phyloP scores from a whole-genome alignment of 2,797 vertebrate genomes.

The Aselliscus stoliczkanus region DNA sequence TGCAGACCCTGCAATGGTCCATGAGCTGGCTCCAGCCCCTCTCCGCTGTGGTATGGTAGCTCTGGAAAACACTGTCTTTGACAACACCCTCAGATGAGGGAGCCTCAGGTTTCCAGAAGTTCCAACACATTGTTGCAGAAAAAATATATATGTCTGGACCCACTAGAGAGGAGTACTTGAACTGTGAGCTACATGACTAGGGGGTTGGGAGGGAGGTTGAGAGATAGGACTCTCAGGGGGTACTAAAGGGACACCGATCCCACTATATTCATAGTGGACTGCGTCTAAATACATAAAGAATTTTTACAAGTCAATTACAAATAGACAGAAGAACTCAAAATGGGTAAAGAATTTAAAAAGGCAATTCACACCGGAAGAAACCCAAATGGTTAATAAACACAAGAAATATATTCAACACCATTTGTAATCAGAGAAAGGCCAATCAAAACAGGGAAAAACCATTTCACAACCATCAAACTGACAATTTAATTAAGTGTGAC shows the following conservation, averaged over 20 bases:
- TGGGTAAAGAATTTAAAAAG: neutral
- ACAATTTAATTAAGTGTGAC: neutral
- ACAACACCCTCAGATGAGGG: neutral
- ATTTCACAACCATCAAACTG: neutral
- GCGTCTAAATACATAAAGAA: neutral
- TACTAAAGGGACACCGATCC: neutral
- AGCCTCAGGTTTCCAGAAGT: neutral
- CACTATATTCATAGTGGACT: neutral
- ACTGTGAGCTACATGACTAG: neutral
- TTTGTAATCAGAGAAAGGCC: neutral
- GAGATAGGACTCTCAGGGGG: neutral
- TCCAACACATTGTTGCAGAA: neutral
- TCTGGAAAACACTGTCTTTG: neutral
- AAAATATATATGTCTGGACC: neutral
- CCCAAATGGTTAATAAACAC: neutral
- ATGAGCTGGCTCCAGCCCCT: neutral
- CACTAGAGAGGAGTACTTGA: neutral
- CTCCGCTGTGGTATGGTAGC: neutral
- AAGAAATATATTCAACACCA: neutral
- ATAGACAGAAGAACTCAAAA: neutral
- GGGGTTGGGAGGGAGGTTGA: neutral
- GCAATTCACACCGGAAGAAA: neutral
- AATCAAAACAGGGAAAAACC: slow-evolving; percentile 11
- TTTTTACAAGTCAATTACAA: neutral
- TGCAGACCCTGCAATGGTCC: neutral